phyloP scores from a whole-genome alignment of 2,888 invertebrate species.

The Aethes cnicana region DNA sequence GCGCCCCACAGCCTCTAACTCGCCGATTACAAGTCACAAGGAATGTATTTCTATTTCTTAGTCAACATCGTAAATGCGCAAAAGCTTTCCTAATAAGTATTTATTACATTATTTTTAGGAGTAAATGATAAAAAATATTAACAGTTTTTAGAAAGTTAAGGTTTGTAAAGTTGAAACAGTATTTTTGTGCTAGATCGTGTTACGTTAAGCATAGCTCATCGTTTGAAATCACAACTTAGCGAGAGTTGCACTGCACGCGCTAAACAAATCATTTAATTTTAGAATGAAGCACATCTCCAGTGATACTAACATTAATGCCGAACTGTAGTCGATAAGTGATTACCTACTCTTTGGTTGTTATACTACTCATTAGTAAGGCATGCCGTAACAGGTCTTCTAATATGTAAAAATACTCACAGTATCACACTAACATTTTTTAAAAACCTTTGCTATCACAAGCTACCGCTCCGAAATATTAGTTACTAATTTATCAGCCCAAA shows the following conservation, averaged over 20 bases:
- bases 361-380: constrained; percentile 72
- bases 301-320: constrained; percentile 50
- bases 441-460: constrained; percentile 67
- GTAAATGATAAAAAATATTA: constrained; percentile 75
- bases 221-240: constrained; percentile 45
- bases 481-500: constrained; percentile 70
- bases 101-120: constrained; percentile 59
- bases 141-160: constrained; percentile 50
- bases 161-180: constrained; percentile 50
- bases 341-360: constrained; percentile 51
- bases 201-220: constrained; percentile 46
- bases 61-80: constrained; percentile 80
- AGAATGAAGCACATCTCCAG: constrained; percentile 46
- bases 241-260: not conserved
- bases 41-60: constrained; percentile 62
- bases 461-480: constrained; percentile 67
- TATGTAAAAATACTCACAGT: constrained; percentile 67
- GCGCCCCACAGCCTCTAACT: constrained; percentile 44
- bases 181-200: constrained; percentile 49
- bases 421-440: constrained; percentile 64
- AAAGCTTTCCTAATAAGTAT: constrained; percentile 62
- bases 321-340: constrained; percentile 35
- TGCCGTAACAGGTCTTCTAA: constrained; percentile 65
- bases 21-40: constrained; percentile 44
- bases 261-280: constrained; percentile 5